Conservation (phyloP, 2,888 invertebrate genomes). For the Cephus pulcher region DNA sequence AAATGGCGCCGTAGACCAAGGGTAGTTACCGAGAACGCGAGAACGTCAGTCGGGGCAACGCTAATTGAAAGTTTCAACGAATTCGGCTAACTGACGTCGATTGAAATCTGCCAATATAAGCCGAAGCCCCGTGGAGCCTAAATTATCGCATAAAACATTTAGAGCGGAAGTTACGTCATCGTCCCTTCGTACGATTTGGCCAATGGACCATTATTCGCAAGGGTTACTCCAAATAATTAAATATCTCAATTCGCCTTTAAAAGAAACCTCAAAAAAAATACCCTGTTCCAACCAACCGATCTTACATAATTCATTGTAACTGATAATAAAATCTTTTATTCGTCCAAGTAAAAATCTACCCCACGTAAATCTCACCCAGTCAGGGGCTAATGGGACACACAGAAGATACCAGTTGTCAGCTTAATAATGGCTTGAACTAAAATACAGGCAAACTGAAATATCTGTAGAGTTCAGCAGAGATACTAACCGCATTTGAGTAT, state of each 20-base stretch:
- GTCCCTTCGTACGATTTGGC: background rate
- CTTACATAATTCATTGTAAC: background rate
- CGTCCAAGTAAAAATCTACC: background rate
- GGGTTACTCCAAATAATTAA: background rate
- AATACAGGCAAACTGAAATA: background rate
- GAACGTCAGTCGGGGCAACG: background rate
- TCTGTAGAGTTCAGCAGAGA: background rate
- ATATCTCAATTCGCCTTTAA: background rate
- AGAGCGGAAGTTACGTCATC: background rate
- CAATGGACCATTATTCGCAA: background rate
- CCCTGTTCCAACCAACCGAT: background rate
- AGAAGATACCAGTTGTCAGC: background rate
- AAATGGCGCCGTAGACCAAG: background rate
- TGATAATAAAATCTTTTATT: background rate
- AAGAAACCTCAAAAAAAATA: background rate
- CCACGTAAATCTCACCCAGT: background rate
- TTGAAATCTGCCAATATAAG: conserved; percentile 34
- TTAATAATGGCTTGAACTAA: background rate
- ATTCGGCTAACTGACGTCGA: conserved; percentile 24
- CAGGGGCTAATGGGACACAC: background rate
- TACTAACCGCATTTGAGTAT: background rate
- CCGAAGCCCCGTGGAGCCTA: background rate
- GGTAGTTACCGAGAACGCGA: background rate
- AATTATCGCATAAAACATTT: background rate
- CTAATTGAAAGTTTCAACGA: conserved; percentile 4